Evolutionary conservation across 2,113 vertebrate genomes (phyloP).

Genomic region (Platysternon megacephalum): DNA sequence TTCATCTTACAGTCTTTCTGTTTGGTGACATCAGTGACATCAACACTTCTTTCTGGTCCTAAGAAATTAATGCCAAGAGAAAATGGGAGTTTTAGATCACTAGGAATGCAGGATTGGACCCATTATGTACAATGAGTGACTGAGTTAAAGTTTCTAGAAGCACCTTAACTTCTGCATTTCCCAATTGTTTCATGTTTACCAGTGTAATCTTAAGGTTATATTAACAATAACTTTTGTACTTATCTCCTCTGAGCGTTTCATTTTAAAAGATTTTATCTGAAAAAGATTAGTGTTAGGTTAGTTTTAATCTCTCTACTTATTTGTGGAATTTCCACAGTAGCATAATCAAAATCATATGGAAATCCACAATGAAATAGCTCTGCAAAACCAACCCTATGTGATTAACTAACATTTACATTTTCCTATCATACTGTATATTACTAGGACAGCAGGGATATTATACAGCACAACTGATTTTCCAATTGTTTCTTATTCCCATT

Average conservation of each 20-base stretch:
- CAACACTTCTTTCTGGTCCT: constrained; percentile 93
- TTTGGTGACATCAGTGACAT: constrained; percentile 96
- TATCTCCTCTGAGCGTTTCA: neutral
- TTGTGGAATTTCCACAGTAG: neutral
- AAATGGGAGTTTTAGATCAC: neutral
- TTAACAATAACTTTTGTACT: neutral
- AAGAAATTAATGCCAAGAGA: neutral
- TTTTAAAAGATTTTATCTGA: neutral
- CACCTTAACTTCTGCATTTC: neutral
- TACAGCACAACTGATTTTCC: neutral
- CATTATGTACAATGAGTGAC: neutral
- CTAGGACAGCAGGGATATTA: neutral
- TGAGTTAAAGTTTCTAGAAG: neutral
- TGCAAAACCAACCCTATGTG: neutral
- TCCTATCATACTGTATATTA: neutral
- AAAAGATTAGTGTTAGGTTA: neutral
- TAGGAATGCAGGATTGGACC: neutral
- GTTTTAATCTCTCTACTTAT: neutral
- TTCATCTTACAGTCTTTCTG: constrained; percentile 98
- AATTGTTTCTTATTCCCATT: neutral
- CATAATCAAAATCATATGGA: neutral
- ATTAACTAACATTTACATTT: neutral
- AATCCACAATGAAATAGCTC: neutral
- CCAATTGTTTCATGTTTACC: neutral
- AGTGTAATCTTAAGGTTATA: neutral